phyloP scores from a whole-genome alignment of 2,797 vertebrate species.

The Alectoris magna region DNA sequence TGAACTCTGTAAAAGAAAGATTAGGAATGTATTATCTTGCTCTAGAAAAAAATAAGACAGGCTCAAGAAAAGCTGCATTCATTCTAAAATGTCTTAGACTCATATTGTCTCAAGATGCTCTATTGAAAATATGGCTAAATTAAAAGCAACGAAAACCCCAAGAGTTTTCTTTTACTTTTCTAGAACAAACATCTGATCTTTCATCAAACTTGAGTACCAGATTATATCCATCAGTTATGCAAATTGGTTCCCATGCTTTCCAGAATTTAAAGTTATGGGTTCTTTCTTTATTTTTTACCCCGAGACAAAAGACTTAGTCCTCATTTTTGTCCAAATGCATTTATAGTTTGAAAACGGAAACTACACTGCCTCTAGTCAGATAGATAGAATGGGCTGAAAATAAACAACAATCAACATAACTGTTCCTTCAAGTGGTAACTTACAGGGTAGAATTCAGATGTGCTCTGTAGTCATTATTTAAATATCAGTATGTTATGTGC shows the following conservation, averaged over 20 bases:
- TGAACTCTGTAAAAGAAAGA: not conserved
- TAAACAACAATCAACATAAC: not conserved
- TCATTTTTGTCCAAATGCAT: not conserved
- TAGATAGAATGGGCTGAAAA: not conserved
- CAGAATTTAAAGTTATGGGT: not conserved
- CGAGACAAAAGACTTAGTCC: not conserved
- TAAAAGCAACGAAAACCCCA: not conserved
- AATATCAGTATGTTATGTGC: not conserved
- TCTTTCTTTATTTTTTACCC: not conserved
- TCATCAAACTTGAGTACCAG: not conserved
- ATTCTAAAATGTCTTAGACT: not conserved
- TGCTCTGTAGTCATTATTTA: not conserved
- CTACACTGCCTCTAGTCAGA: not conserved
- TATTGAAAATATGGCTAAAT: not conserved
- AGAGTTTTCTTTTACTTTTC: not conserved
- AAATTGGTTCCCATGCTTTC: not conserved
- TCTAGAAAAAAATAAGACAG: not conserved
- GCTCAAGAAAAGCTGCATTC: not conserved
- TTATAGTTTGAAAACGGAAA: slow-evolving; percentile 4
- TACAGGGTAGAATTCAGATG: not conserved
- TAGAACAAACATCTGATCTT: not conserved
- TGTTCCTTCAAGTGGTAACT: not conserved
- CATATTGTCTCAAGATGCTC: not conserved
- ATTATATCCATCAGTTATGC: not conserved
- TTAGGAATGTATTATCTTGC: not conserved